Evolutionary conservation across 2,113 vertebrate species (phyloP).

Genomic region (Conger conger): DNA sequence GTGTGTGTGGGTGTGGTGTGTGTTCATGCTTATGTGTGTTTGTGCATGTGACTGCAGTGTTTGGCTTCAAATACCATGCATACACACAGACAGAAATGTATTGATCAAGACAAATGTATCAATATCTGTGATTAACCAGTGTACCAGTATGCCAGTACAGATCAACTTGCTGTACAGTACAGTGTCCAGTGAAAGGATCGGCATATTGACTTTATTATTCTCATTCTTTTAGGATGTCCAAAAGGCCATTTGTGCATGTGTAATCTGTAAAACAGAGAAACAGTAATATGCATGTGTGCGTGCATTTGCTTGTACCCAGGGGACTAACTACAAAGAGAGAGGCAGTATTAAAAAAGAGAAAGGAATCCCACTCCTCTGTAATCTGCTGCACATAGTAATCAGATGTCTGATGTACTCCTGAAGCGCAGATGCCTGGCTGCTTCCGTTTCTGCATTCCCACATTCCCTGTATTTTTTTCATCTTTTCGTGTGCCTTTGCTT

Average conservation of each 20-base stretch:
- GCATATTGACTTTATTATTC: neutral
- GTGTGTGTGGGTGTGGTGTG: conserved; percentile 16
- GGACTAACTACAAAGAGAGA: neutral
- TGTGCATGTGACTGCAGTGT: neutral
- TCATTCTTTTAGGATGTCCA: neutral
- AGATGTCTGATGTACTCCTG: too few relatives aligned
- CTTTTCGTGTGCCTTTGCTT: neutral
- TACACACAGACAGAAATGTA: too few relatives aligned
- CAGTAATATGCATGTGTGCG: too few relatives aligned
- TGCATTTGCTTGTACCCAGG: neutral
- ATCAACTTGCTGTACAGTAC: neutral
- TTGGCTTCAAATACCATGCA: too few relatives aligned
- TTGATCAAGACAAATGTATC: too few relatives aligned
- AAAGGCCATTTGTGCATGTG: neutral
- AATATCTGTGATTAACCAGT: neutral
- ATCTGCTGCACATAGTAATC: too few relatives aligned
- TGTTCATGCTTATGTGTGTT: neutral
- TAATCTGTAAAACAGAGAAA: too few relatives aligned
- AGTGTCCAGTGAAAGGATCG: neutral
- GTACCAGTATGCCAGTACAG: neutral
- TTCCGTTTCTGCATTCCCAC: conserved; percentile 51
- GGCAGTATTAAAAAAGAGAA: conserved; percentile 44
- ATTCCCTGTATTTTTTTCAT: neutral
- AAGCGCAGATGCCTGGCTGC: conserved; percentile 57
- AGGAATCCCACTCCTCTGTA: too few relatives aligned